Evolutionary conservation across 2,113 vertebrate species (phyloP), one percentile per base, ranked within the genome.

Genomic region (Thinocorus orbignyianus): DNA sequence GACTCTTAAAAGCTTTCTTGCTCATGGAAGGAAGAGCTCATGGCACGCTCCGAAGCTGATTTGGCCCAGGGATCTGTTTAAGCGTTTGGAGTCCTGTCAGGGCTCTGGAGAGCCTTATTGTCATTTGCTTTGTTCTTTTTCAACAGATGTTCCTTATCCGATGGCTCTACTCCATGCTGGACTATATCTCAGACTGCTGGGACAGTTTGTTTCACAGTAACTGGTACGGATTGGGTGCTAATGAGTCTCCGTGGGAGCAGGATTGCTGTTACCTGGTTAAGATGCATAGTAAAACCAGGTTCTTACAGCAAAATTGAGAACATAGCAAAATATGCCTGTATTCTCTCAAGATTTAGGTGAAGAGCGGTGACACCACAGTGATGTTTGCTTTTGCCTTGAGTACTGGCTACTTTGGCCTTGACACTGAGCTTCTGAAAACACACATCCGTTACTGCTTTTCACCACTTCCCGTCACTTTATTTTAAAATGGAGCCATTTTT

Each of bases 181-280:
- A 99, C 89, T 99, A 99, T 81, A 78, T 99, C 85, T 97, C 98
- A 2, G 99, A 99, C 96, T 98, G 98, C 94, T 98, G 99, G 92
- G 99, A 99, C 73, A 98, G 98, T 95, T 91, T 99, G 72, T 98
- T 99, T 57, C 99, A 99, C 93, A 99, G 98, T 95, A 99, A 99
- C 97, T 99, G 99, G 99, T 99, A 98, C 0, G 98, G 74, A 41
- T 1, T 14, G 30, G 37, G 33, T 4, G 28, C 24, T 62, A 10
- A 14, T 0, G 1, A 26, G 46, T 46, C 48, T 57, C 4, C 0
- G 2, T 0, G 57, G 41, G 18, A 58, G 51, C 10, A 17, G 49
- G 35, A 26, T 54, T 65, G 87, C 55, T 41, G 4, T 19, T 22
- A 13, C 3, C 33, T 22, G 30, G 57, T 24, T 54, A 72, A 44